These are phyloP conservation scores for Ornithorhynchus anatinus DNA, from an alignment of 2,113 vertebrate genomes.

Conservation along the genomic window DNA sequence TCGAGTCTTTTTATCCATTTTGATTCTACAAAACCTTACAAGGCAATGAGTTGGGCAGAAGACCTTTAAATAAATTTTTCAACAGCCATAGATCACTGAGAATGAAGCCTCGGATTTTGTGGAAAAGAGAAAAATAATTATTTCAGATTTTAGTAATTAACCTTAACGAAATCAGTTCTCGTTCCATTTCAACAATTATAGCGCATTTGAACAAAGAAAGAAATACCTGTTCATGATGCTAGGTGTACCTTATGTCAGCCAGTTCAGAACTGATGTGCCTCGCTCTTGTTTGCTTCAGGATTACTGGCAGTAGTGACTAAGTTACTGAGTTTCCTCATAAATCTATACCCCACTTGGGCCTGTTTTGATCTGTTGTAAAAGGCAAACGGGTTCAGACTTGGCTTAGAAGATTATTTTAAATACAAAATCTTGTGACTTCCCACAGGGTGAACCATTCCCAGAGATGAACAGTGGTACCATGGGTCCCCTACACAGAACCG, in stretches of 20 bases:
- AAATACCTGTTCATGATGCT: not conserved
- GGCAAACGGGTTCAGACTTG: slow-evolving; percentile 8
- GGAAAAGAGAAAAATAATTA: too few relatives aligned
- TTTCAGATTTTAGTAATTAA: too few relatives aligned
- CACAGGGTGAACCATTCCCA: too few relatives aligned
- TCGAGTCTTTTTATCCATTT: not conserved
- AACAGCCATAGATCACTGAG: too few relatives aligned
- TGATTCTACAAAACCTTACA: too few relatives aligned
- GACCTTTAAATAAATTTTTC: too few relatives aligned
- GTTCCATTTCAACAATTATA: too few relatives aligned
- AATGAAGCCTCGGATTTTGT: too few relatives aligned
- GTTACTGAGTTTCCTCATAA: not conserved
- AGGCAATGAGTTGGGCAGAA: too few relatives aligned
- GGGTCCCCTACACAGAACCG: too few relatives aligned
- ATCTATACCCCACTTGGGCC: not conserved
- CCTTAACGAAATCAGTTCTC: too few relatives aligned
- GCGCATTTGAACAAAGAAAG: not conserved
- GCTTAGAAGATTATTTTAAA: not conserved
- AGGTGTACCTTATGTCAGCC: not conserved
- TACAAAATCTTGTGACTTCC: not conserved
- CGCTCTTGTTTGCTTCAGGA: not conserved
- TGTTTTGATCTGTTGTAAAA: slow-evolving; percentile 4
- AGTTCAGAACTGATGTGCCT: not conserved
- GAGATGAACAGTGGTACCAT: too few relatives aligned
- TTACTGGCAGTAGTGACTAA: not conserved